Conservation (phyloP, 1,140 invertebrate genomes). For the Matsumurasca onukii region DNA sequence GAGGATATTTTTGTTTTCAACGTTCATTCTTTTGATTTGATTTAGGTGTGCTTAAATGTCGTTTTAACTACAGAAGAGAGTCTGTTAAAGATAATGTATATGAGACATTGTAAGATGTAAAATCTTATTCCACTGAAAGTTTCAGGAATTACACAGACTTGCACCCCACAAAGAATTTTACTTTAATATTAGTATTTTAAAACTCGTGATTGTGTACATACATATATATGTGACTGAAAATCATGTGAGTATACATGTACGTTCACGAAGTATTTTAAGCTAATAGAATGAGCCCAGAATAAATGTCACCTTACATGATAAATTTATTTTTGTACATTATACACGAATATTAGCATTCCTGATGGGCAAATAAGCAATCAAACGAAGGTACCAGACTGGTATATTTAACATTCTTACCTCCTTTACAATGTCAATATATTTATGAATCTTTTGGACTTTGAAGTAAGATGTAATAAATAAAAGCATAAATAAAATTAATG, state of each 20-base stretch:
- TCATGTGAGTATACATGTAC: conserved; percentile 29
- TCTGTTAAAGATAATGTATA: too few relatives aligned
- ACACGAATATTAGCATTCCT: conserved; percentile 31
- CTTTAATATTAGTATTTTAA: not conserved
- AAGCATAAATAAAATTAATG: conserved; percentile 25
- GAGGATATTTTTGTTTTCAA: not conserved
- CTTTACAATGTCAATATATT: conserved; percentile 16
- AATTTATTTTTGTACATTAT: conserved; percentile 34
- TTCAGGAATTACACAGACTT: conserved; percentile 37
- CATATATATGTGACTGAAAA: conserved; percentile 19
- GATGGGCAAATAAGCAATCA: conserved; percentile 13
- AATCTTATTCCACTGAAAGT: not conserved
- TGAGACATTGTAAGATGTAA: not conserved
- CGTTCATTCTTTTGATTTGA: conserved; percentile 9
- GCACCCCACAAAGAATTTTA: conserved; percentile 25
- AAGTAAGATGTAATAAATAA: conserved; percentile 25
- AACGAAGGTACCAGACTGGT: not conserved
- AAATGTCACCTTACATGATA: conserved; percentile 35
- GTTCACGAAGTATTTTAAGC: conserved; percentile 9
- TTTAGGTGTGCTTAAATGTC: conserved; percentile 30
- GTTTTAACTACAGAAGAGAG: too few relatives aligned
- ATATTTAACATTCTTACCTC: not conserved
- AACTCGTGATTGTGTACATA: conserved; percentile 24
- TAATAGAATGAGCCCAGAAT: conserved; percentile 13
- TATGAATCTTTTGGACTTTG: conserved; percentile 21